These are phyloP conservation scores for Lophotriccus pileatus DNA, from an alignment of 2,797 vertebrate species.

Conservation along the genomic window DNA sequence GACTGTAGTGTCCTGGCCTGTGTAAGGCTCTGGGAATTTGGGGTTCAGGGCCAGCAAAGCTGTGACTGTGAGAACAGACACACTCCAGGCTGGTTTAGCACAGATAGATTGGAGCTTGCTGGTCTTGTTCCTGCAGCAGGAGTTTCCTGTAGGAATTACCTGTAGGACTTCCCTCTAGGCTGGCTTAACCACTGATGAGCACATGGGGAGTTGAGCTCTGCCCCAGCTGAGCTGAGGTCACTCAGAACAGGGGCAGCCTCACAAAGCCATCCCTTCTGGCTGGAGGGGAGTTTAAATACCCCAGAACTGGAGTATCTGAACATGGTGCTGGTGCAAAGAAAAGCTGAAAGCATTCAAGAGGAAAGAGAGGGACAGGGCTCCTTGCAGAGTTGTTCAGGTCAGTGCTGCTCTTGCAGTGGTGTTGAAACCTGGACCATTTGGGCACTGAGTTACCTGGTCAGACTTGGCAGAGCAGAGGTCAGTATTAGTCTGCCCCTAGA, in stretches of 20 bases:
- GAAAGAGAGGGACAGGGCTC: neutral
- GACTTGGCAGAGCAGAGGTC: neutral
- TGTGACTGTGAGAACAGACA: neutral
- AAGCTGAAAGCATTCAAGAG: neutral
- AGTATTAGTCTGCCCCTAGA: neutral
- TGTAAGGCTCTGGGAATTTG: neutral
- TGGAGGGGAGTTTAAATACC: fast-evolving
- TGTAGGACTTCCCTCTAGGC: neutral
- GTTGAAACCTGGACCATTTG: neutral
- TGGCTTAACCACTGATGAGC: neutral
- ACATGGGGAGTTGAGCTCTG: neutral
- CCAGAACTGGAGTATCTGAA: neutral
- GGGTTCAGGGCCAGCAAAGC: neutral
- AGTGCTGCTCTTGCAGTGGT: neutral
- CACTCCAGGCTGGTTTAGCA: neutral
- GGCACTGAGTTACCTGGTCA: neutral
- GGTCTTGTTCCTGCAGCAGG: neutral
- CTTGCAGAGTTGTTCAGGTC: neutral
- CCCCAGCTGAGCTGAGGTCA: neutral
- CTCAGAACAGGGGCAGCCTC: neutral
- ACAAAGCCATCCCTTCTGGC: neutral
- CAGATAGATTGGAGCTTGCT: neutral
- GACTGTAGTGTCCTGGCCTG: neutral
- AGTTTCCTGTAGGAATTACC: neutral
- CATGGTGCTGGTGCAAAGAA: neutral